These are phyloP conservation scores for Drosophila niveifrons DNA, from an alignment of 2,888 invertebrate genomes.

Conservation along the genomic window DNA sequence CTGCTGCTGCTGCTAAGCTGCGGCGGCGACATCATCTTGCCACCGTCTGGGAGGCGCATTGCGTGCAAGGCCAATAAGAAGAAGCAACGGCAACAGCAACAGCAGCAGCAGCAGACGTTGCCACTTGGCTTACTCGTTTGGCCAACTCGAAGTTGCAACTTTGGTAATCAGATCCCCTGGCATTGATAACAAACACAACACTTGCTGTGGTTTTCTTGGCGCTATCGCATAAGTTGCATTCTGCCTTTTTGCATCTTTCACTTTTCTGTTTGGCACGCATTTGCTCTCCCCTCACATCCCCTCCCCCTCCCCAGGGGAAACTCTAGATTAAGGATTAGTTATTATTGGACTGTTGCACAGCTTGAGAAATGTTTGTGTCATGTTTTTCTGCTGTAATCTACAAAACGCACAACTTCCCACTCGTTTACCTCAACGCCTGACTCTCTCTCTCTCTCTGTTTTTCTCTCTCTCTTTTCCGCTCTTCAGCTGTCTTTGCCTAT, in stretches of 20 bases:
- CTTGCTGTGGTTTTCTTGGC: constrained; percentile 36
- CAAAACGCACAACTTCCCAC: constrained; percentile 53
- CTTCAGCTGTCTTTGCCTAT: neutral
- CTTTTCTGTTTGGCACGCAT: constrained; percentile 52
- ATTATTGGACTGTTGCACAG: constrained; percentile 48
- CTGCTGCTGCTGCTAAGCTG: constrained; percentile 30
- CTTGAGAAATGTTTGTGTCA: constrained; percentile 72
- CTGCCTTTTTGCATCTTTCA: constrained; percentile 52
- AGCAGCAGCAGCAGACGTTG: constrained; percentile 36
- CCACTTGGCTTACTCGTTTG: constrained; percentile 70
- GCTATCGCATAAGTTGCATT: constrained; percentile 60
- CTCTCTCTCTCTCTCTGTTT: neutral
- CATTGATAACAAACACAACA: constrained; percentile 71
- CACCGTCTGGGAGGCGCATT: constrained; percentile 60
- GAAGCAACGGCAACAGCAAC: constrained; percentile 6
- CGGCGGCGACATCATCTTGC: constrained; percentile 72
- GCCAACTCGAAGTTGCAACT: constrained; percentile 14
- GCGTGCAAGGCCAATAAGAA: constrained; percentile 56
- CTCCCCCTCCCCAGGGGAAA: neutral
- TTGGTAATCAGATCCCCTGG: constrained; percentile 81
- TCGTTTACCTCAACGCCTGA: neutral
- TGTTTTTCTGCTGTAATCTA: constrained; percentile 62
- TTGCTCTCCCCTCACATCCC: neutral
- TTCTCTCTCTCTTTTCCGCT: neutral
- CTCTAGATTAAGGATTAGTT: constrained; percentile 41